Percentiles rank a stretch among this genome's conserved stretches.
Evolutionary conservation across 92 coral and sea anemone genomes (phyloP).

Genomic region (Palythoa grandis): DNA sequence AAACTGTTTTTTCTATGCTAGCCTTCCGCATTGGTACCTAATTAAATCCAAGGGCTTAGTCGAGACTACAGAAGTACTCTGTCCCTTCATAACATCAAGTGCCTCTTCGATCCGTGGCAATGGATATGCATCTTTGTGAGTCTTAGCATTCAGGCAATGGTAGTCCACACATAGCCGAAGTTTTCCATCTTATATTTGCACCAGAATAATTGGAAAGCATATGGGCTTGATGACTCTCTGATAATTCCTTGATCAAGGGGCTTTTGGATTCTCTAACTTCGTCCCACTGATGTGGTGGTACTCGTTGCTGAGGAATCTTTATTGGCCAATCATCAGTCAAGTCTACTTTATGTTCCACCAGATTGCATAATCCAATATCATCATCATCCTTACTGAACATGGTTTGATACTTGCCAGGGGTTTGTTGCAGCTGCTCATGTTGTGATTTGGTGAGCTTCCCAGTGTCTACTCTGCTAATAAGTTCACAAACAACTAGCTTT

Average conservation of each 20-base stretch:
- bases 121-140: constrained; percentile 62
- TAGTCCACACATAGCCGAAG: constrained; percentile 61
- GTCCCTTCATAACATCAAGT: constrained; percentile 60
- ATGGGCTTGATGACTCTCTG: constrained; percentile 63
- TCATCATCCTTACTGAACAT: constrained; percentile 66
- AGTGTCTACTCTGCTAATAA: constrained; percentile 41
- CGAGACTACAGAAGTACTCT: constrained; percentile 60
- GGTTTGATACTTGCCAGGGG: constrained; percentile 47
- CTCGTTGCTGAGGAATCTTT: constrained; percentile 60
- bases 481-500: constrained; percentile 1
- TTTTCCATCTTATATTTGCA: constrained; percentile 51
- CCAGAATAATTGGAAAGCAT: constrained; percentile 59
- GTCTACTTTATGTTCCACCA: constrained; percentile 61
- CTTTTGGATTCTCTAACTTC: constrained; percentile 56
- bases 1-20: constrained; percentile 56
- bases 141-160: constrained; percentile 58
- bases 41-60: constrained; percentile 70
- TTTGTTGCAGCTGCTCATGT: constrained; percentile 41
- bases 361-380: constrained; percentile 61
- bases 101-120: constrained; percentile 61
- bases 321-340: constrained; percentile 56
- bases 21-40: constrained; percentile 45
- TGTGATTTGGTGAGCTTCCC: constrained; percentile 56
- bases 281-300: constrained; percentile 56
- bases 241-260: constrained; percentile 61